Percentiles rank a stretch among this genome's conserved stretches.
These are phyloP conservation scores for Argentina silus DNA, from an alignment of 2,797 vertebrate species.

Conservation along the genomic window DNA sequence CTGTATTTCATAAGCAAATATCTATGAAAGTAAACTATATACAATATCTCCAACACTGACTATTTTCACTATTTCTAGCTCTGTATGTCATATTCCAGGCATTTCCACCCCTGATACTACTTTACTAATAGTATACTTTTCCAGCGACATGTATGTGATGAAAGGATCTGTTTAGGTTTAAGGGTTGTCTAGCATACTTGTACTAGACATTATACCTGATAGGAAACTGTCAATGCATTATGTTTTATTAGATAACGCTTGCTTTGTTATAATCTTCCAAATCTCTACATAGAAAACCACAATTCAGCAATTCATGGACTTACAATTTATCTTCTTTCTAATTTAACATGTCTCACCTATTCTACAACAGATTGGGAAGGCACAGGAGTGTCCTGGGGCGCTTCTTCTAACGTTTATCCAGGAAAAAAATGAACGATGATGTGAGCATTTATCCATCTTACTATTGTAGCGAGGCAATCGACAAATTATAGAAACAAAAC, in stretches of 20 bases:
- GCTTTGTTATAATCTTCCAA: too few species aligned
- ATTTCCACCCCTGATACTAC: neutral
- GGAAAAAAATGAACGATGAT: neutral
- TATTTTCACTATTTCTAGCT: too few species aligned
- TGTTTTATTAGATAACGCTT: too few species aligned
- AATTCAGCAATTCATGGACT: too few species aligned
- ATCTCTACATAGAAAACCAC: too few species aligned
- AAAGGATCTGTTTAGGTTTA: too few species aligned
- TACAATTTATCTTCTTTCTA: neutral
- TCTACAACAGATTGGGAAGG: neutral
- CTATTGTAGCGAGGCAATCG: neutral
- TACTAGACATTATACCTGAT: too few species aligned
- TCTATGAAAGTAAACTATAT: neutral
- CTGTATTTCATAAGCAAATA: neutral
- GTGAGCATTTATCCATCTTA: neutral
- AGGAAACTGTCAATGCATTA: too few species aligned
- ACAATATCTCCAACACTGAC: neutral
- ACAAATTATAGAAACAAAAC: neutral
- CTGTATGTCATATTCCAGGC: too few species aligned
- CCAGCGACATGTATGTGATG: too few species aligned
- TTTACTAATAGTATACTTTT: too few species aligned
- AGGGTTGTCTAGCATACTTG: too few species aligned
- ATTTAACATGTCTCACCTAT: neutral
- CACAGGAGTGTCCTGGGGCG: neutral
- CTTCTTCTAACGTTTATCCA: slow-evolving; percentile 2